Base-by-base conservation (phyloP, 2,888 invertebrate species). In the Tachina lurida region DNA sequence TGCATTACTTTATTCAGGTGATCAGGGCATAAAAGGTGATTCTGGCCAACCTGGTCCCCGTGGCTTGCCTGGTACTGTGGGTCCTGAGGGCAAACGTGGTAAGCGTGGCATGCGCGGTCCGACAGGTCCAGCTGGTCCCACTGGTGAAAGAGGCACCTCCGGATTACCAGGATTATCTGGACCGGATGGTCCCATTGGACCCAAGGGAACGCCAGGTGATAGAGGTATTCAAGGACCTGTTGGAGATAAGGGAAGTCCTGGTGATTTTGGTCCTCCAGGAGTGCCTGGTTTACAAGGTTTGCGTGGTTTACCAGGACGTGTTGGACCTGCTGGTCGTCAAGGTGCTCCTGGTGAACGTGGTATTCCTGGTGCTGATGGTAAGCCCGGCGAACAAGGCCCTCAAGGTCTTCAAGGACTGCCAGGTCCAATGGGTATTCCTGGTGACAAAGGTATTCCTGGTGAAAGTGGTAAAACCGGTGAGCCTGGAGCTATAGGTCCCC, bases 341-440 rank as follows among this genome's bases (percentile, higher is more conserved):
- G 96, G 96, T 7, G 94, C 94, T 76, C 94, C 95, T 60, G 96
- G 96, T 39, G 96, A 96, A 90, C 94, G 96, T 84, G 96, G 96
- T 62, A 93, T 95, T 89, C 95, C 96, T 63, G 97, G 97, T 12
- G 96, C 96, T 79, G 97, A 97, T 92, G 97, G 97, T 9, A 96
- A 96, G 90, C 95, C 96, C 15, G 98, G 98, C 39, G 97, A 97
- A 89, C 95, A 95, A 89, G 97, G 97, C 60, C 93, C 95, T 15
- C 95, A 95, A 90, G 97, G 97, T 17, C 93, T 96, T 22, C 96
- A 96, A 93, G 98, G 98, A 47, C 93, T 96, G 19, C 96, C 95
- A 17, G 97, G 98, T 3, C 94, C 94, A 62, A 94, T 95, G 73
- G 97, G 97, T 17, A 93, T 95, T 1, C 94, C 95, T 49, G 98